Conservation (phyloP, 2,888 invertebrate genomes). For the Patella pellucida region DNA sequence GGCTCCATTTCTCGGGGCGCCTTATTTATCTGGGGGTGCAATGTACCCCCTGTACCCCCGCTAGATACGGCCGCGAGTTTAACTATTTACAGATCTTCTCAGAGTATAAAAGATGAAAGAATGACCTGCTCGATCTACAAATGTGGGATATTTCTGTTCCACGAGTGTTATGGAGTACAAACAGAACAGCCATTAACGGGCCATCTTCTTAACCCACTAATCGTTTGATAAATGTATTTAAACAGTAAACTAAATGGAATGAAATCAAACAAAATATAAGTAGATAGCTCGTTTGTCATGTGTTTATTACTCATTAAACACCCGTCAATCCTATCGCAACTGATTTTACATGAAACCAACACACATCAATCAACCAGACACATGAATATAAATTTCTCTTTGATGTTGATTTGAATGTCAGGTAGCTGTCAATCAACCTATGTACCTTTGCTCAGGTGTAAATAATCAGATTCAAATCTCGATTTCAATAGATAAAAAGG, state of each 20-base stretch:
- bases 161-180: no score
- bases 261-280: slow-evolving; percentile 2
- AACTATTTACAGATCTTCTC: no score
- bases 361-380: background rate
- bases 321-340: background rate
- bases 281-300: slow-evolving; percentile 7
- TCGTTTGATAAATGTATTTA: no score
- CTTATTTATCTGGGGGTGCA: no score
- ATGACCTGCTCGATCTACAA: no score
- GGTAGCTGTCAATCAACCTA: slow-evolving; percentile 3
- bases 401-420: slow-evolving; percentile 1
- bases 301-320: slow-evolving; percentile 1
- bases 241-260: background rate
- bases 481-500: background rate
- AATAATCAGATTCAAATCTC: background rate
- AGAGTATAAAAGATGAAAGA: no score
- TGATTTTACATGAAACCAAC: background rate
- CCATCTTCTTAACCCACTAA: no score
- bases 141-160: no score
- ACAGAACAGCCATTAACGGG: no score
- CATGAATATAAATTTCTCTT: background rate
- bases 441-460: background rate
- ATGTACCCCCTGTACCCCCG: no score
- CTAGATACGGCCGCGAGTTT: no score
- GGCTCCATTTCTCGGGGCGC: no score